These are phyloP conservation scores for Stratiomys singularior DNA, from an alignment of 2,888 invertebrate species.

Conservation along the genomic window DNA sequence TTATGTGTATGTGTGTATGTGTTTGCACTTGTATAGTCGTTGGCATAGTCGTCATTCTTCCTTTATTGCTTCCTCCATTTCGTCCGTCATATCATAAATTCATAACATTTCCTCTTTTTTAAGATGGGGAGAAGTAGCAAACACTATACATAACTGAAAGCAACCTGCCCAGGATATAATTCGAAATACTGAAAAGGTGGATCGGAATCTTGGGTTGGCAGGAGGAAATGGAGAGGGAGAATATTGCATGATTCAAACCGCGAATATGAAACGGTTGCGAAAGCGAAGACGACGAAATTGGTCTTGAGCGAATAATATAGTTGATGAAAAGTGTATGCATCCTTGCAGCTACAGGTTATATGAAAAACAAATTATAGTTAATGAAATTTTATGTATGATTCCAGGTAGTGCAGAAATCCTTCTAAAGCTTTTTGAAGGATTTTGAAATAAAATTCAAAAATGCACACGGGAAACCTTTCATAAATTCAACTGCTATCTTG, in stretches of 20 bases:
- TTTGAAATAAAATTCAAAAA: too few relatives aligned
- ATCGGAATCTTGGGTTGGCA: background rate
- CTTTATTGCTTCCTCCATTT: conserved; percentile 43
- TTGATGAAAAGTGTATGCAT: conserved; percentile 41
- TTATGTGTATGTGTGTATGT: background rate
- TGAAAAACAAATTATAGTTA: too few relatives aligned
- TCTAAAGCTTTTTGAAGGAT: too few relatives aligned
- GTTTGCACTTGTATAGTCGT: background rate
- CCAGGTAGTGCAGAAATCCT: too few relatives aligned
- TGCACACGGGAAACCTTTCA: too few relatives aligned
- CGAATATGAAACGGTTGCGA: conserved; percentile 39
- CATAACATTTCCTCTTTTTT: conserved; percentile 37
- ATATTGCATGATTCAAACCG: conserved; percentile 29
- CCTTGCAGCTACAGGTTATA: too few relatives aligned
- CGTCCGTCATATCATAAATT: conserved; percentile 42
- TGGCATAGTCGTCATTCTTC: conserved; percentile 29
- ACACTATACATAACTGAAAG: conserved; percentile 12
- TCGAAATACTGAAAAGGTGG: background rate
- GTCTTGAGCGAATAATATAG: conserved; percentile 39
- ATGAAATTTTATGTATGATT: too few relatives aligned
- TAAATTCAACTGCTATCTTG: too few relatives aligned
- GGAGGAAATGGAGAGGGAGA: background rate
- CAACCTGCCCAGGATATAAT: background rate
- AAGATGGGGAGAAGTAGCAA: conserved; percentile 5
- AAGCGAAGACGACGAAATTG: conserved; percentile 40